Conservation (phyloP, 2,888 invertebrate species). For the Cyrtodaria siliqua region DNA sequence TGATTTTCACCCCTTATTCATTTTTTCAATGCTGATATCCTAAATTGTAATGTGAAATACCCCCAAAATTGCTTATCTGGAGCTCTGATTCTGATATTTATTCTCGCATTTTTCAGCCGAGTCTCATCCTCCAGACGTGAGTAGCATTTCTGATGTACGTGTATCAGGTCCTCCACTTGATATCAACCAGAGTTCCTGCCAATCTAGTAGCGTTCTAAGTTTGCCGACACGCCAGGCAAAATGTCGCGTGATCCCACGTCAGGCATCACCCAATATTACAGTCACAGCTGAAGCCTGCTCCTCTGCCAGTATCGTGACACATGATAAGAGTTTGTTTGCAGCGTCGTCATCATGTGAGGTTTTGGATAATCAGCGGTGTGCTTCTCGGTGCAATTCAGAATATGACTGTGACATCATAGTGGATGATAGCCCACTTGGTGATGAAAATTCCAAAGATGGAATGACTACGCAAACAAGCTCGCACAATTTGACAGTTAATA, state of each 20-base stretch:
- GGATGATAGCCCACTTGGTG: conserved; percentile 33
- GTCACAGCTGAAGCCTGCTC: neutral
- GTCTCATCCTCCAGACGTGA: conserved; percentile 32
- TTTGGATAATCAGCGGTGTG: neutral
- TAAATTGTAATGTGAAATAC: no score
- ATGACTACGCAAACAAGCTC: no score
- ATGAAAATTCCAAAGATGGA: no score
- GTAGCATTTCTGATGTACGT: conserved; percentile 23
- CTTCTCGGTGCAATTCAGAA: conserved; percentile 21
- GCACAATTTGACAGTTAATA: no score
- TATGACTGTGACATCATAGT: conserved; percentile 56
- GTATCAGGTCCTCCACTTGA: conserved; percentile 5
- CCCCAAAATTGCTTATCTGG: no score
- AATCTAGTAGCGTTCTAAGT: no score
- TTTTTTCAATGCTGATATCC: no score
- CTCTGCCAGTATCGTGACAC: neutral
- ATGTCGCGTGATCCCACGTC: no score
- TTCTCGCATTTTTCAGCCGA: conserved; percentile 19
- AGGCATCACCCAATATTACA: no score
- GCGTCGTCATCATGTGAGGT: conserved; percentile 4
- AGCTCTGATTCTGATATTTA: no score
- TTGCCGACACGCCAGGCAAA: no score
- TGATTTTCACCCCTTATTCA: no score
- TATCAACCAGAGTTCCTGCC: neutral
- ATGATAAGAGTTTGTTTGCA: neutral